phyloP scores from a whole-genome alignment of 1,140 invertebrate genomes.

The Mya arenaria region DNA sequence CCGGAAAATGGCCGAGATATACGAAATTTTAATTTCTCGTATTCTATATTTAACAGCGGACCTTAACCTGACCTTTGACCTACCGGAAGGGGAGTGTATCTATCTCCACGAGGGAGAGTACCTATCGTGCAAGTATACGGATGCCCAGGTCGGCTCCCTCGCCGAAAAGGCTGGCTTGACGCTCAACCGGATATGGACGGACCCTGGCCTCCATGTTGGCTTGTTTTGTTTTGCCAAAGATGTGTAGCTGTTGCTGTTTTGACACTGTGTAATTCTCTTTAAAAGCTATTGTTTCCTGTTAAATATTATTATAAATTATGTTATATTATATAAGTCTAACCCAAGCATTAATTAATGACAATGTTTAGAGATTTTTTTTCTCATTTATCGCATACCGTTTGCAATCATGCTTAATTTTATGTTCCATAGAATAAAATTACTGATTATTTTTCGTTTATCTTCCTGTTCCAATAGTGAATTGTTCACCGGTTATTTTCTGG shows the following conservation, averaged over 20 bases:
- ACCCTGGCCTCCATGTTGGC: constrained; percentile 33
- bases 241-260: background rate
- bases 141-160: constrained; percentile 17
- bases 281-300: background rate
- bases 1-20: too few species aligned
- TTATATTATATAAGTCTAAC: background rate
- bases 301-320: background rate
- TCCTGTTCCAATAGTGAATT: too few species aligned
- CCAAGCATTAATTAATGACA: background rate
- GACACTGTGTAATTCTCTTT: background rate
- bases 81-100: constrained; percentile 27
- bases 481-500: too few species aligned
- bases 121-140: constrained; percentile 44
- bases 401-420: background rate
- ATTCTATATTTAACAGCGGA: too few species aligned
- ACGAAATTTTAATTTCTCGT: too few species aligned
- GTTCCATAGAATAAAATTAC: background rate
- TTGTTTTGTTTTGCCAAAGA: constrained; percentile 33
- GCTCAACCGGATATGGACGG: constrained; percentile 38
- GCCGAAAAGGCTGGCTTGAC: constrained; percentile 6
- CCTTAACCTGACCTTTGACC: constrained; percentile 1
- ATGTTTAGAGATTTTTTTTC: background rate
- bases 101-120: constrained; percentile 31
- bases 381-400: background rate
- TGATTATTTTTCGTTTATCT: too few species aligned